Conservation (phyloP, 2,113 vertebrate species). For the Anhinga rufa region DNA sequence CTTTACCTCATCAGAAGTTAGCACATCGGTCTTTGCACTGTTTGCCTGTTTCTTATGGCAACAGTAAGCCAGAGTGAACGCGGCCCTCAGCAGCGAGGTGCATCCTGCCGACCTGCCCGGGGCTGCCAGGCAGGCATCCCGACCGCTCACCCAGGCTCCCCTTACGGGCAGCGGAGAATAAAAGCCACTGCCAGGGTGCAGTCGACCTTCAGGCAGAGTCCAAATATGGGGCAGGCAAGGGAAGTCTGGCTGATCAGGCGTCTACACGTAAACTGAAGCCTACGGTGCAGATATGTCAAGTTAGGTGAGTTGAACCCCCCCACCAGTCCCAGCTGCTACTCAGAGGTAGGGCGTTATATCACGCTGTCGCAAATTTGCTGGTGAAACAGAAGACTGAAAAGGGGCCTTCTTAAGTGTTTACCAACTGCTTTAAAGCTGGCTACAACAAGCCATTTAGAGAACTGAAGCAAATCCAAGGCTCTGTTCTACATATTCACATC, state of each 20-base stretch:
- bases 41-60: not conserved
- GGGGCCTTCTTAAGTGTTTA: not conserved
- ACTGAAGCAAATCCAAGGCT: not conserved
- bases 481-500: not conserved
- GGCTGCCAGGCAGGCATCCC: not conserved
- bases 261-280: not conserved
- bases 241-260: not conserved
- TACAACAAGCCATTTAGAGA: not conserved
- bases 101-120: not conserved
- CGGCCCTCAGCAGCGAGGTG: not conserved
- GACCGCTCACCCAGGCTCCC: not conserved
- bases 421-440: not conserved
- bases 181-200: not conserved
- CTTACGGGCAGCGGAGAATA: fast-evolving
- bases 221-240: not conserved
- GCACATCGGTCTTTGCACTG: too few species aligned
- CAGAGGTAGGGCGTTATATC: not conserved
- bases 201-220: not conserved
- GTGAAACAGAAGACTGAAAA: not conserved
- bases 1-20: not conserved
- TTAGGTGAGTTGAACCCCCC: not conserved
- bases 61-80: not conserved
- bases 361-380: not conserved
- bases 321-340: not conserved
- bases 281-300: not conserved